A percentile compares a stretch with the other conserved stretches of the same genome.
Conservation (phyloP, 1,140 invertebrate genomes). For the Chlorops oryzae region DNA sequence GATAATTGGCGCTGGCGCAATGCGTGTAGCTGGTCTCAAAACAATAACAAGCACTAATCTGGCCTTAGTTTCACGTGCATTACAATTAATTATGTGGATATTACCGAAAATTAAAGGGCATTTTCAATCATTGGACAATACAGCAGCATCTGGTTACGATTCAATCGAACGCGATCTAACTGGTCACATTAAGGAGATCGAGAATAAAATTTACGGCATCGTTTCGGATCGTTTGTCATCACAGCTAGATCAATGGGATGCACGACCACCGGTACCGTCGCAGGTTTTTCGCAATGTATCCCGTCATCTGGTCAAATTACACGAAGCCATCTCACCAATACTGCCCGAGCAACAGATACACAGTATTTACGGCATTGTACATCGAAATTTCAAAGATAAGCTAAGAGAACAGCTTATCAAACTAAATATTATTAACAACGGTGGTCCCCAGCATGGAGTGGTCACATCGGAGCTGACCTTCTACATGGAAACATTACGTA, state of each 20-base stretch:
- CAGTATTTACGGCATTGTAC: constrained; percentile 73
- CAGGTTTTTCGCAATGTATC: constrained; percentile 86
- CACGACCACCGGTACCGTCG: constrained; percentile 91
- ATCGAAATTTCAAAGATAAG: constrained; percentile 81
- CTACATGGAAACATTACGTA: constrained; percentile 87
- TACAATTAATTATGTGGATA: constrained; percentile 74
- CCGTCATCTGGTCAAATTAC: constrained; percentile 83
- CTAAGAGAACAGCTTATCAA: constrained; percentile 74
- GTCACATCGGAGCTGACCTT: constrained; percentile 93
- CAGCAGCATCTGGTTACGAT: constrained; percentile 52
- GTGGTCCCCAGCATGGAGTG: constrained; percentile 91
- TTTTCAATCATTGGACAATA: constrained; percentile 53
- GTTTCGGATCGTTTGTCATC: constrained; percentile 74
- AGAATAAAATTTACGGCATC: constrained; percentile 83
- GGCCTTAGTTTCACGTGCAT: constrained; percentile 81
- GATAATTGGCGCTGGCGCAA: constrained; percentile 90
- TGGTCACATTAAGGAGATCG: constrained; percentile 86
- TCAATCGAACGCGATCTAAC: constrained; percentile 72
- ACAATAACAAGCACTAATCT: constrained; percentile 94
- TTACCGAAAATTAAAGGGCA: constrained; percentile 64
- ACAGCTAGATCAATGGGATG: constrained; percentile 81
- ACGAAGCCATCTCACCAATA: constrained; percentile 81
- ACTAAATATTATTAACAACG: constrained; percentile 89
- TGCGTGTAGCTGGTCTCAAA: constrained; percentile 89
- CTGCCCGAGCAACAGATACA: constrained; percentile 66